Evolutionary conservation across 2,797 vertebrate species (phyloP).

Genomic region (Chloroceryle inda): DNA sequence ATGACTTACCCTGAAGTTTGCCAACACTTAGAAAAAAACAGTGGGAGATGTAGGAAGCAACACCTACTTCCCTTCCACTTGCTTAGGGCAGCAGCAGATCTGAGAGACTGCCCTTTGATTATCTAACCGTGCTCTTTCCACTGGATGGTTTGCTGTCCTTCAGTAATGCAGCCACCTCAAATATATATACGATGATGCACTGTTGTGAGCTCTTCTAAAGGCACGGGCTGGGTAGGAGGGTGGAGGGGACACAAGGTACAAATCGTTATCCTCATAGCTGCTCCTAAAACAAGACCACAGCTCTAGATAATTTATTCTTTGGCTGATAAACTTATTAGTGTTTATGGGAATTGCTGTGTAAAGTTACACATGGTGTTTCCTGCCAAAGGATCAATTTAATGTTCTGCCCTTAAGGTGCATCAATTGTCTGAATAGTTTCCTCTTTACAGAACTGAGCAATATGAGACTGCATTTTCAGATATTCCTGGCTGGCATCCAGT

Average conservation of each 20-base stretch:
- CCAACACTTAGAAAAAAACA: neutral
- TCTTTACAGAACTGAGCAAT: constrained; percentile 71
- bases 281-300: neutral
- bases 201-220: neutral
- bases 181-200: rapidly evolving
- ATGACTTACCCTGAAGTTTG: neutral
- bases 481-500: constrained; percentile 72
- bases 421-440: constrained; percentile 75
- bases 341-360: constrained; percentile 75
- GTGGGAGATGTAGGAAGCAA: neutral
- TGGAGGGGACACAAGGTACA: neutral
- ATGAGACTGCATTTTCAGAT: constrained; percentile 73
- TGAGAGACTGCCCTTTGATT: neutral
- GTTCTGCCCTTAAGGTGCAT: constrained; percentile 59
- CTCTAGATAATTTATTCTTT: constrained; percentile 21
- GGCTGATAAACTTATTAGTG: constrained; percentile 52
- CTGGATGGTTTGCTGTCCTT: neutral
- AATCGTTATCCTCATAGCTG: neutral
- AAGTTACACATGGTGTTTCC: constrained; percentile 52
- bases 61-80: neutral
- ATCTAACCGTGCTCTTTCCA: neutral
- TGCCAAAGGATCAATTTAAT: constrained; percentile 75
- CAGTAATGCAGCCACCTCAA: neutral
- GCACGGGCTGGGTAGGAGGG: neutral
- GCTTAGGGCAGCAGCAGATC: neutral